Evolutionary conservation across 2,888 invertebrate species (phyloP).

Genomic region (Dendrolimus pini): DNA sequence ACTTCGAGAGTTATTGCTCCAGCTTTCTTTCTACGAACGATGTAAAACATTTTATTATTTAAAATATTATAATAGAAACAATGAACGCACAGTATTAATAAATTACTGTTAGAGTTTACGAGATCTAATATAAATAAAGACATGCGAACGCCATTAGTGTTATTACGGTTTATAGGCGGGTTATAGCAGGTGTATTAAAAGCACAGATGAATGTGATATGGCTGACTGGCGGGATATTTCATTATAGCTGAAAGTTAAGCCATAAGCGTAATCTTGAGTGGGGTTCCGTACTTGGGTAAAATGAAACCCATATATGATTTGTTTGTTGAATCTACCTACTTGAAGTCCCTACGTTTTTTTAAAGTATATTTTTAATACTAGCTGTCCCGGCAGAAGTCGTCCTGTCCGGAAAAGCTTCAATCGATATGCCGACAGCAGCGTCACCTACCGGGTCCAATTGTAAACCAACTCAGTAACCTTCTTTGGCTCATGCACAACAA

Average conservation of each 20-base stretch:
- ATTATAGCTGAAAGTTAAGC: constrained; percentile 26
- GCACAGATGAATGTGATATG: constrained; percentile 24
- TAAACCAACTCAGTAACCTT: no score
- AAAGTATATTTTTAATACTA: no score
- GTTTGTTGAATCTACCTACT: no score
- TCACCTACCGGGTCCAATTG: no score
- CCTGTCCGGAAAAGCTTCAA: no score
- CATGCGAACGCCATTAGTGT: constrained; percentile 67
- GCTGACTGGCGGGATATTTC: constrained; percentile 40
- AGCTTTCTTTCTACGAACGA: constrained; percentile 10
- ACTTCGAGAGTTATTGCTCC: constrained; percentile 2
- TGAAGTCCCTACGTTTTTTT: no score
- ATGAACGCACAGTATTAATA: constrained; percentile 38
- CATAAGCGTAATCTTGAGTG: not conserved
- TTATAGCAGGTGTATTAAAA: constrained; percentile 49
- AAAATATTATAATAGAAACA: constrained; percentile 42
- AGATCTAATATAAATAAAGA: constrained; percentile 60
- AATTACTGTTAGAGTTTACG: constrained; percentile 52
- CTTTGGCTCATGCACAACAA: no score
- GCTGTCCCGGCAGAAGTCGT: no score
- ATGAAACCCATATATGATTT: no score
- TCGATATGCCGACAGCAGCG: no score
- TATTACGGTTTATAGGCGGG: constrained; percentile 58
- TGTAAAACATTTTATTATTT: constrained; percentile 5
- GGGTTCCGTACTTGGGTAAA: no score